Conservation (phyloP, 2,113 vertebrate genomes). For the Centropus bengalensis region DNA sequence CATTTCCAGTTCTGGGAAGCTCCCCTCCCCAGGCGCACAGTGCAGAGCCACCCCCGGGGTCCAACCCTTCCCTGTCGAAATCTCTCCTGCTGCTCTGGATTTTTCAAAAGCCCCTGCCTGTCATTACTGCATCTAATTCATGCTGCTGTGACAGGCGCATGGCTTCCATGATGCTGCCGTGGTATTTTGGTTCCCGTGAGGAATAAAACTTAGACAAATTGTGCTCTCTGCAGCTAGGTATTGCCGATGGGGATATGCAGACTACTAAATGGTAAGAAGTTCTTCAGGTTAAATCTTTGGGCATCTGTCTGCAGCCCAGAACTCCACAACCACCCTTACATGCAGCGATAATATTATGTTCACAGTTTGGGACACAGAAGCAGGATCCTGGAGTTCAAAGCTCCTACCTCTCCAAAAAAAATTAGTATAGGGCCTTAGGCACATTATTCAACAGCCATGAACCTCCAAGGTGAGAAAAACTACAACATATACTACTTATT, state of each 20-base stretch:
- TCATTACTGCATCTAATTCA: not conserved
- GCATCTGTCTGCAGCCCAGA: not conserved
- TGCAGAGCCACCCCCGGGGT: not conserved
- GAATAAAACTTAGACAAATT: rapidly evolving
- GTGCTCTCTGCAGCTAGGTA: not conserved
- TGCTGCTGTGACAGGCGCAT: not conserved
- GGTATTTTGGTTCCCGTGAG: not conserved
- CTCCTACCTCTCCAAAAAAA: not conserved
- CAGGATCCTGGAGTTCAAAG: not conserved
- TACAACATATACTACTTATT: too few species aligned
- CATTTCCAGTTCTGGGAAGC: slow-evolving; percentile 58
- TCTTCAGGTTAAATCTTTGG: not conserved
- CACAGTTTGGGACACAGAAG: not conserved
- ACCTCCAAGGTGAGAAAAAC: not conserved
- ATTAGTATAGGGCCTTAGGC: not conserved
- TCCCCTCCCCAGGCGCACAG: not conserved
- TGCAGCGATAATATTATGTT: rapidly evolving
- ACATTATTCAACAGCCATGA: not conserved
- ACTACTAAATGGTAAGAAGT: not conserved
- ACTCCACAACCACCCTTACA: not conserved
- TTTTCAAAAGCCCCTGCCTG: not conserved
- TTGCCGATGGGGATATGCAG: rapidly evolving
- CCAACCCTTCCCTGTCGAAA: not conserved
- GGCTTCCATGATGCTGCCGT: not conserved
- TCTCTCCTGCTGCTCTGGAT: not conserved